These are phyloP conservation scores for Amorpha juglandis DNA, from an alignment of 2,888 invertebrate genomes.

Conservation along the genomic window DNA sequence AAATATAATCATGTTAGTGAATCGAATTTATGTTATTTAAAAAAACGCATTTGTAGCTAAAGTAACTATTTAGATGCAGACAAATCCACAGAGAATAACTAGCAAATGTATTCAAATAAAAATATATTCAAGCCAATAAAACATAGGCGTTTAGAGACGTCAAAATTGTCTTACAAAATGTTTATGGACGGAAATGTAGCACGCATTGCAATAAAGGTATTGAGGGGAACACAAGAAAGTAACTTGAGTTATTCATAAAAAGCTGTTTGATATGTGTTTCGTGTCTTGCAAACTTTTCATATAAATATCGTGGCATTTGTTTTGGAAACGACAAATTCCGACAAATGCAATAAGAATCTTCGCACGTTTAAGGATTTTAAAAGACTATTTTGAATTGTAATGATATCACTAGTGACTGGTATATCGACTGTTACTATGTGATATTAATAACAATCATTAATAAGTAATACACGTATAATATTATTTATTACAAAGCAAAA, in stretches of 20 bases:
- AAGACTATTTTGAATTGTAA: background rate
- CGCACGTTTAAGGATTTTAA: constrained; percentile 7
- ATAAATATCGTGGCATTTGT: constrained; percentile 26
- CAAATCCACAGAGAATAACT: background rate
- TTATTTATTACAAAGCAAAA: background rate
- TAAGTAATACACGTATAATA: background rate
- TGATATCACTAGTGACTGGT: too few relatives aligned
- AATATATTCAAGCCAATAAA: constrained; percentile 78
- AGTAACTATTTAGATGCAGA: background rate
- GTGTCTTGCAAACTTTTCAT: constrained; percentile 18
- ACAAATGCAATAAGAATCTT: constrained; percentile 18
- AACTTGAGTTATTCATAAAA: constrained; percentile 39
- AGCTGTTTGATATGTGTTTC: constrained; percentile 39
- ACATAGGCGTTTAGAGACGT: constrained; percentile 73
- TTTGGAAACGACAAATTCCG: constrained; percentile 19
- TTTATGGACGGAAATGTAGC: constrained; percentile 66
- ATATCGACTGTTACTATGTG: background rate
- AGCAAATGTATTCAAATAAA: constrained; percentile 64
- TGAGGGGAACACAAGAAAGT: constrained; percentile 59
- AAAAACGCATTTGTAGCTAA: too few relatives aligned
- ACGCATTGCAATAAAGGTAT: constrained; percentile 71
- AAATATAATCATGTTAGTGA: too few relatives aligned
- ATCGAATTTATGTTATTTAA: too few relatives aligned
- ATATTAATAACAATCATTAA: background rate
- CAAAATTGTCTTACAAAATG: constrained; percentile 67